Evolutionary conservation across 2,113 vertebrate species (phyloP), one percentile per base, ranked within the genome.

Genomic region (Siniperca chuatsi): DNA sequence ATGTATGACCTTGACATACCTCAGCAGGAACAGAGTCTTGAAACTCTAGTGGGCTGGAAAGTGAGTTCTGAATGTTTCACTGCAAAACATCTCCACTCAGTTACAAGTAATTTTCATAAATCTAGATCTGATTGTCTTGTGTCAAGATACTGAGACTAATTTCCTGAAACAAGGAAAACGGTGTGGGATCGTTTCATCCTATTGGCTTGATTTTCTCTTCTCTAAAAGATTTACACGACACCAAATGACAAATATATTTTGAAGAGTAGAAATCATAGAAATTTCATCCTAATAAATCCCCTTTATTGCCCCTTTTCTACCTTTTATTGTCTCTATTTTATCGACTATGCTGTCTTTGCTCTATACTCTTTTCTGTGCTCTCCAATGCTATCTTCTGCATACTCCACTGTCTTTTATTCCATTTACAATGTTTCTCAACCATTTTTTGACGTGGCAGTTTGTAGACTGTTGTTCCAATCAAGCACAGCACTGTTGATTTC

Each of bases 1-100:
- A 89, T 66, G 33, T 35, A 23, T 84, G 86, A 90, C 92, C 83
- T 89, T 88, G 72, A 72, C 46, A 9, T 58, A 82, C 64, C 60
- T 67, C 74, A 65, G 81, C 78, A 54, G 89, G 70, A 88, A 83
- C 61, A 69, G n/a, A 42, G 75, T 79, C 77, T 80, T 81, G 44
- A 68, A 77, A 65, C 67, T 69, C 29, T 2, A 80, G 88, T 88
- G 78, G 87, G 81, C 83, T 61, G 75, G 15, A 62, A 42, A 75
- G 85, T 23, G 65, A 75, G 60, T 69, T 78, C 46, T 37, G 52
- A 52, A 68, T 13, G 54, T 62, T 58, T 18, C 6, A 11, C 69
- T 20, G 44, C 21, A 15, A 69, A 74, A 82, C 67, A 72, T 54
- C 72, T 66, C 67, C 79, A 48, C 87, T 88, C 60, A 54, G 57